Percentiles rank a stretch among this genome's conserved stretches.
These are phyloP conservation scores for Pipra filicauda DNA, from an alignment of 2,113 vertebrate genomes.

Conservation along the genomic window DNA sequence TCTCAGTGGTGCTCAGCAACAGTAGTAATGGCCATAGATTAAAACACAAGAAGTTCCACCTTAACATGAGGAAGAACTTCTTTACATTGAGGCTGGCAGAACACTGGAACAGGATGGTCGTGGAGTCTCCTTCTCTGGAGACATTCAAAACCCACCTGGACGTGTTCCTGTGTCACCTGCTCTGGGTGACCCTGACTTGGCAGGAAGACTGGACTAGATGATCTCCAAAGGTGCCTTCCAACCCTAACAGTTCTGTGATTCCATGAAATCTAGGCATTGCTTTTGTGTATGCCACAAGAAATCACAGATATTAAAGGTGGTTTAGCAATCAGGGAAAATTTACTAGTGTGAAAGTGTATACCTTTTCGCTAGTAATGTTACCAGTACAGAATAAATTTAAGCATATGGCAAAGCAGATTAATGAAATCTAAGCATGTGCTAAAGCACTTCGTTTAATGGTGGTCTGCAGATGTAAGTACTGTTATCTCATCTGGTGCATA, in stretches of 20 bases:
- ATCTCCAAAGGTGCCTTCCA: not conserved
- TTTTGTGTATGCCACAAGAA: not conserved
- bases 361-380: not conserved
- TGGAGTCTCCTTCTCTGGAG: not conserved
- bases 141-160: not conserved
- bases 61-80: not conserved
- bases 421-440: not conserved
- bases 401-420: not conserved
- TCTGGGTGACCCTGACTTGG: not conserved
- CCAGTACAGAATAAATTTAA: not conserved
- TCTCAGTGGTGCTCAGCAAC: not conserved
- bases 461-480: not conserved
- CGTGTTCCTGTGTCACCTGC: not conserved
- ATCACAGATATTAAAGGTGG: not conserved
- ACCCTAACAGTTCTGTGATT: not conserved
- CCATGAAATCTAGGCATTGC: not conserved
- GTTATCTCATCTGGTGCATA: not conserved
- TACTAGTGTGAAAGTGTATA: not conserved
- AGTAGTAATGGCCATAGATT: not conserved
- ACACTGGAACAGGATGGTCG: fast-evolving
- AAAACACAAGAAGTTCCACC: not conserved
- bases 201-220: not conserved
- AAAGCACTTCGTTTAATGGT: not conserved
- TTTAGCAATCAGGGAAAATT: not conserved
- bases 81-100: not conserved